These are phyloP conservation scores for Paradisaea rubra DNA, from an alignment of 2,113 vertebrate species.

Conservation along the genomic window DNA sequence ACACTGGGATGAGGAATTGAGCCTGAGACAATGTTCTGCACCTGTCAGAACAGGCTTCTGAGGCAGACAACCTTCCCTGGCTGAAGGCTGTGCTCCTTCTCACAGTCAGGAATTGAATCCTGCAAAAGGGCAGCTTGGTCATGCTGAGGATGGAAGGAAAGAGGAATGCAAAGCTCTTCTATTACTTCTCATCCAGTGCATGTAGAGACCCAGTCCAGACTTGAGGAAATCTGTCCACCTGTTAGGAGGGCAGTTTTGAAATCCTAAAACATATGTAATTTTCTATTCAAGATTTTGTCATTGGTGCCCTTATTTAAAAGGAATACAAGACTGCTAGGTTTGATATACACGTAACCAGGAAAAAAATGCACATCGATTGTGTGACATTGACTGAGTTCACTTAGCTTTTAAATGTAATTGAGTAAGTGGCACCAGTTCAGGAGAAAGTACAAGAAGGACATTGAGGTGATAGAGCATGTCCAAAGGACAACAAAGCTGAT, in stretches of 20 bases:
- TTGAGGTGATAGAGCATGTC: background rate
- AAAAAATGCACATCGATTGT: background rate
- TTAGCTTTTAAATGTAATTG: background rate
- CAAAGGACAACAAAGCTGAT: background rate
- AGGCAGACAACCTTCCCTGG: background rate
- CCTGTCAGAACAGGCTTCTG: fast-evolving
- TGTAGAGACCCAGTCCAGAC: background rate
- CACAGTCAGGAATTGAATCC: background rate
- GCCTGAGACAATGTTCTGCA: fast-evolving
- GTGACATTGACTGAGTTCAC: background rate
- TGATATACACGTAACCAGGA: background rate
- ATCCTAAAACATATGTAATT: background rate
- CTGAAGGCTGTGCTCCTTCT: background rate
- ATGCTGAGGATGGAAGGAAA: background rate
- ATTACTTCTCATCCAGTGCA: background rate
- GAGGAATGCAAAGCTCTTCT: background rate
- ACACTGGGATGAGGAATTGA: background rate
- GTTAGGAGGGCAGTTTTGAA: background rate
- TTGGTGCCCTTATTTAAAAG: background rate
- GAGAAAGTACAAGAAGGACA: background rate
- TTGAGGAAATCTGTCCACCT: background rate
- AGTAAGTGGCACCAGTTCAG: background rate
- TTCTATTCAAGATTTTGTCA: background rate
- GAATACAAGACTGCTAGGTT: background rate
- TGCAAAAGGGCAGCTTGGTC: background rate